These are phyloP conservation scores for Falco rusticolus DNA, from an alignment of 2,797 vertebrate species.

Conservation along the genomic window DNA sequence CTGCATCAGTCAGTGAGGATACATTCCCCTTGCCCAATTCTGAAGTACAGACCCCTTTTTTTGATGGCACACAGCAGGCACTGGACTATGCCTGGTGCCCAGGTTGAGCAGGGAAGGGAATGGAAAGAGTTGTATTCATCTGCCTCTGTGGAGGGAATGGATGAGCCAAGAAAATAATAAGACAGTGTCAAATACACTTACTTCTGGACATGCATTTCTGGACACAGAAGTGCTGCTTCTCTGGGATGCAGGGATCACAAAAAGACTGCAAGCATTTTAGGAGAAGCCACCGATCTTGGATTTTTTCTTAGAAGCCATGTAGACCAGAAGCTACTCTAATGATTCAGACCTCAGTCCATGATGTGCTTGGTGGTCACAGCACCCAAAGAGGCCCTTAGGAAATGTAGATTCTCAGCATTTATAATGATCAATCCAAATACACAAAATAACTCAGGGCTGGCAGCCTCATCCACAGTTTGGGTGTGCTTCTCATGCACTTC, in stretches of 20 bases:
- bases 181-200: background rate
- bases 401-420: background rate
- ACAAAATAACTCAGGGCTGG: background rate
- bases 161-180: background rate
- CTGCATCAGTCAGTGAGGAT: background rate
- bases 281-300: background rate
- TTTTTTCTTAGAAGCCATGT: background rate
- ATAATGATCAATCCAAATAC: background rate
- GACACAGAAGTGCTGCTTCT: background rate
- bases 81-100: background rate
- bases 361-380: background rate
- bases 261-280: background rate
- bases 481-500: background rate
- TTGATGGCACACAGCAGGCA: background rate
- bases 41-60: background rate
- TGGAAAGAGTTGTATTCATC: background rate
- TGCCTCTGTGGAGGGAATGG: background rate
- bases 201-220: background rate
- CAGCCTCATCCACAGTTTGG: background rate
- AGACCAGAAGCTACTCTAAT: background rate
- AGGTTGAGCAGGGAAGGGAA: background rate
- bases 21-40: background rate
- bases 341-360: background rate
- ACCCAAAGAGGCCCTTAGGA: background rate
- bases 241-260: background rate